Evolutionary conservation across 2,797 vertebrate genomes (phyloP).

Genomic region (Xenentodon cancila): DNA sequence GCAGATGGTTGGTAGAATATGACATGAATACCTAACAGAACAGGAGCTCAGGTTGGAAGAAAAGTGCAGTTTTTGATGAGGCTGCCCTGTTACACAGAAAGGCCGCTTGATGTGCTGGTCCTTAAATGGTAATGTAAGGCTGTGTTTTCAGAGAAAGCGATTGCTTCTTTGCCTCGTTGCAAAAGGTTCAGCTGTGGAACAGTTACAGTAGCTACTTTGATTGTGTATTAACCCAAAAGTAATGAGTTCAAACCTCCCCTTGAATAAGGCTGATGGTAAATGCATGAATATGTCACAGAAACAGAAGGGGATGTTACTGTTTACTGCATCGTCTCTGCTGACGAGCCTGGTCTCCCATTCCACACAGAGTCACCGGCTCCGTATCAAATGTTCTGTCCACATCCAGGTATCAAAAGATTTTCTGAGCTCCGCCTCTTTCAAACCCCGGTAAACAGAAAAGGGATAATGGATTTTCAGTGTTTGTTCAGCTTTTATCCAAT

Average conservation of each 20-base stretch:
- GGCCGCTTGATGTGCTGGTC: background rate
- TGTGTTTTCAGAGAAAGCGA: background rate
- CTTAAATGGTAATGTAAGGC: background rate
- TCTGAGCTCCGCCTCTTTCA: constrained; percentile 2
- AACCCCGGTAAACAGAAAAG: background rate
- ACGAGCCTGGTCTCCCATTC: constrained; percentile 15
- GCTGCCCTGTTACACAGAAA: background rate
- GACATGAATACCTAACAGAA: background rate
- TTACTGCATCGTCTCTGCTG: constrained; percentile 17
- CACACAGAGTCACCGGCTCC: constrained; percentile 19
- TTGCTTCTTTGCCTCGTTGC: background rate
- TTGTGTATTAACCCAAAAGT: constrained; percentile 4
- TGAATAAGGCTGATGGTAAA: constrained; percentile 1
- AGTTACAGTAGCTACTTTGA: constrained; percentile 13
- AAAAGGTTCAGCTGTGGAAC: constrained; percentile 2
- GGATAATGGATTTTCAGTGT: constrained; percentile 10
- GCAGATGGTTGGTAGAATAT: background rate
- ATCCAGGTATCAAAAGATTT: constrained; percentile 16
- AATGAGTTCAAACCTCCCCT: constrained; percentile 12
- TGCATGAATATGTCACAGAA: constrained; percentile 12
- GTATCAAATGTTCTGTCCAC: constrained; percentile 13
- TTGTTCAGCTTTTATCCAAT: background rate
- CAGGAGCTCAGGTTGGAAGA: background rate
- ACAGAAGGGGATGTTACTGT: constrained; percentile 20
- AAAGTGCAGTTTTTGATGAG: background rate